Evolutionary conservation across 2,888 invertebrate species (phyloP).

Genomic region (Spatulosminthurus flaviceps): DNA sequence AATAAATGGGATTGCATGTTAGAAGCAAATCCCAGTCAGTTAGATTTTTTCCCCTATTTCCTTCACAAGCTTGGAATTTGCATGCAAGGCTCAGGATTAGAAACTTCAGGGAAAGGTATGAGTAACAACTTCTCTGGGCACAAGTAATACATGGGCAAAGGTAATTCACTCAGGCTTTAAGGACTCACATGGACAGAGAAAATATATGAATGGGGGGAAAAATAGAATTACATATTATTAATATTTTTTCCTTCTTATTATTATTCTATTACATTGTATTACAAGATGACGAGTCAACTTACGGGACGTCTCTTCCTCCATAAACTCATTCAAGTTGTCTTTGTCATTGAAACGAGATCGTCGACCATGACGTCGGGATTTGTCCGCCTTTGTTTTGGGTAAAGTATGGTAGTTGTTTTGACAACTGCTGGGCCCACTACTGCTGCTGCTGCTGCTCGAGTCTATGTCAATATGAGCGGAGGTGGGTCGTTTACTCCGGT

Average conservation of each 20-base stretch:
- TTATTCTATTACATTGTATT: too few species aligned
- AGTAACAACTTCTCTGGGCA: background rate
- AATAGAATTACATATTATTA: background rate
- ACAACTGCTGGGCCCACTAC: background rate
- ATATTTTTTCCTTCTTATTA: too few species aligned
- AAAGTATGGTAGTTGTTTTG: background rate
- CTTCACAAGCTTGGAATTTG: background rate
- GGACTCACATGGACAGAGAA: background rate
- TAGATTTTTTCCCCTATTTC: background rate
- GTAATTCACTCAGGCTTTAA: constrained; percentile 4
- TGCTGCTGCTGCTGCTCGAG: too few species aligned
- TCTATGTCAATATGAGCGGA: background rate
- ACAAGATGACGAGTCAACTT: constrained; percentile 25
- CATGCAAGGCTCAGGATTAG: background rate
- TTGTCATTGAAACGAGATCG: constrained; percentile 25
- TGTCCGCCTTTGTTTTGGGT: background rate
- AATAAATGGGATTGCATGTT: constrained; percentile 37
- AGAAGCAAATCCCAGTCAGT: constrained; percentile 20
- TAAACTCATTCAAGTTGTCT: constrained; percentile 15
- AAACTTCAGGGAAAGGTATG: background rate
- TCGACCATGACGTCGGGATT: constrained; percentile 28
- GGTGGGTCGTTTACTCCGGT: background rate
- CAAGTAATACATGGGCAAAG: background rate
- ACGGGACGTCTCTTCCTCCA: constrained; percentile 35
- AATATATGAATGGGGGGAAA: background rate